A percentile compares a stretch with the other conserved stretches of the same genome.
Evolutionary conservation across 2,888 invertebrate genomes (phyloP).

Genomic region (Molorchus minor): DNA sequence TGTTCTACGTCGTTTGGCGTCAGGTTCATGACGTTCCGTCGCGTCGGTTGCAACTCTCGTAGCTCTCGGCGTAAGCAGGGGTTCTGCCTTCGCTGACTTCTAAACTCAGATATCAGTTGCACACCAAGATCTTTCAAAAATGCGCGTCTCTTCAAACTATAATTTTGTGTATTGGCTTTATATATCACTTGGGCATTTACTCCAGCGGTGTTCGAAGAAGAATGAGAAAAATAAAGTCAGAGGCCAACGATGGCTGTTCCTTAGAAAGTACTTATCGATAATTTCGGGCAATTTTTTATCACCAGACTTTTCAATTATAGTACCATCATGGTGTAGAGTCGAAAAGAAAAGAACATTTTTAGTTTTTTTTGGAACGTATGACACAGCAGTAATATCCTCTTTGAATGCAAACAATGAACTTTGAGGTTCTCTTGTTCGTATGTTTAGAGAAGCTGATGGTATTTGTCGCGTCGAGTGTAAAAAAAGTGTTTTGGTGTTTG

Average conservation of each 20-base stretch:
- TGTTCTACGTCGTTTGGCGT: constrained; percentile 10
- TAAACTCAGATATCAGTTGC: constrained; percentile 20
- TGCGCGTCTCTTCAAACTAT: constrained; percentile 13
- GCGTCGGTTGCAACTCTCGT: constrained; percentile 10
- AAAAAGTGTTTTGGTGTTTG: too few species aligned
- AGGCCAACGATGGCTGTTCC: constrained; percentile 26
- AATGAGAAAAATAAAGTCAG: constrained; percentile 27
- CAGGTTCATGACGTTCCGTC: constrained; percentile 22
- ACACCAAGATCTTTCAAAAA: constrained; percentile 36
- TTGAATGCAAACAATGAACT: constrained; percentile 33
- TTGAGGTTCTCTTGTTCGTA: too few species aligned
- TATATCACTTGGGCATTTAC: constrained; percentile 30
- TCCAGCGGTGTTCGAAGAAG: constrained; percentile 27
- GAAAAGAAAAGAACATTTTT: constrained; percentile 30
- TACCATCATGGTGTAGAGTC: constrained; percentile 25
- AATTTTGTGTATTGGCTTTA: constrained; percentile 31
- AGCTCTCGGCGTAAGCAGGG: constrained; percentile 15
- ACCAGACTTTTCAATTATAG: constrained; percentile 26
- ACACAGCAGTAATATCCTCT: constrained; percentile 29
- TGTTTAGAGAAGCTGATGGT: constrained; percentile 27
- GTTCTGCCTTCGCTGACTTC: constrained; percentile 12
- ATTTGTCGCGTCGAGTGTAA: too few species aligned
- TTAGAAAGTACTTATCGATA: constrained; percentile 14
- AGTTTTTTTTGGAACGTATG: constrained; percentile 30
- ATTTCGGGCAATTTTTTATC: constrained; percentile 26